A percentile compares a stretch with the other conserved stretches of the same genome.
Conservation (phyloP, 2,113 vertebrate species). For the Salvator merianae region DNA sequence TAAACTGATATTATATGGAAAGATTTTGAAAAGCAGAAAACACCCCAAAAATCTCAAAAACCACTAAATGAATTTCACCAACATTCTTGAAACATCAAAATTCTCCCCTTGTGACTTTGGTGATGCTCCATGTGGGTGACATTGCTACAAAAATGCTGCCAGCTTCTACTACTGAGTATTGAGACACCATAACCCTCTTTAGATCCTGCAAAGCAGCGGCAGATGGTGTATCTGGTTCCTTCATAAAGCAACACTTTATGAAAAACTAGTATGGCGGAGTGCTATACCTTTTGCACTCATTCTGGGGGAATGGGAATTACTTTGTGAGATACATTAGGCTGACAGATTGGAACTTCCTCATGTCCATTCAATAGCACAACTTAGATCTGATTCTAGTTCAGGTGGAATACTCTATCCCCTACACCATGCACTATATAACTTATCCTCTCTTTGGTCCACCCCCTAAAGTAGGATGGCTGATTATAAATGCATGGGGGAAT, state of each 20-base stretch:
- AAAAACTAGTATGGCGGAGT: neutral
- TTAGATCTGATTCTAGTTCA: neutral
- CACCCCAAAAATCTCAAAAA: no score
- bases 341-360: neutral
- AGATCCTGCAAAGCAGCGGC: neutral
- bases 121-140: neutral
- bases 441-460: neutral
- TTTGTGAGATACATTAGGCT: neutral
- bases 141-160: neutral
- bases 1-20: no score
- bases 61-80: neutral
- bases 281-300: neutral
- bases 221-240: no score
- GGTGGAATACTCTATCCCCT: neutral
- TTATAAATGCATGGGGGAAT: neutral
- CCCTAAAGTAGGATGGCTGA: neutral
- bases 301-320: neutral
- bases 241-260: neutral
- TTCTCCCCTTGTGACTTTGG: neutral
- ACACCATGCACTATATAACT: neutral
- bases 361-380: neutral
- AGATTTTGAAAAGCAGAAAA: neutral
- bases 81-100: neutral
- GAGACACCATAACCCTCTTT: neutral
- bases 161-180: neutral